Evolutionary conservation across 2,888 invertebrate species (phyloP), one percentile per base, ranked within the genome.

Genomic region (Ellobium chinense): DNA sequence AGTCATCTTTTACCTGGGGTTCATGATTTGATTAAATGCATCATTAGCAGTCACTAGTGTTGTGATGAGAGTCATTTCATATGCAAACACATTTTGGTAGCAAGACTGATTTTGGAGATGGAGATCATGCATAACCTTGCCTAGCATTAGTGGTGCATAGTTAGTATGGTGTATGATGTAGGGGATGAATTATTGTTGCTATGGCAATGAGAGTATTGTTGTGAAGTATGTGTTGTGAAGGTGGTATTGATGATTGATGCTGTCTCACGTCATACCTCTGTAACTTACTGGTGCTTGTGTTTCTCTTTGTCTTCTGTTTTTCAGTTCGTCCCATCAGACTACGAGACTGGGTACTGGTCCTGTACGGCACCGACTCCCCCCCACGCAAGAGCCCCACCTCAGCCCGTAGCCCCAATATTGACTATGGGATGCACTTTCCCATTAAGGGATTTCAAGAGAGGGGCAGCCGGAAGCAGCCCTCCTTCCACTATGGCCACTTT

Each of bases 301-400:
- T 66, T 65, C 54, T 77, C 77, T 73, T 80, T 83, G 74, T 83
- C 82, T 83, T 80, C 80, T 82, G 79, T 87, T 86, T 90, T 90
- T 81, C 90, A 91, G 91, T 87, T 84, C 87, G 86, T 34, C 84
- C 87, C 80, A 97, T 97, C 82, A 95, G 96, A 85, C 95, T 98
- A 89, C 96, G 97, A 94, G 97, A 97, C 93, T 98, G 98, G 98
- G 96, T 97, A 83, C 95, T 98, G 92, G 96, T 97, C 91, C 95
- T 98, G 92, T 97, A 98, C 93, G 98, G 98, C 88, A 98, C 98
- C 81, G 95, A 90, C 74, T 85, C 86, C 31, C 87, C 88, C 80
- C 89, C 90, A 31, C 88, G 87, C 84, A 86, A 87, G 69, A 85
- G 86, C 46, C 87, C 87, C 56, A 87, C 87, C 21, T 87, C 86